phyloP scores from a whole-genome alignment of 2,797 vertebrate genomes.

The Sandelia bainsii region DNA sequence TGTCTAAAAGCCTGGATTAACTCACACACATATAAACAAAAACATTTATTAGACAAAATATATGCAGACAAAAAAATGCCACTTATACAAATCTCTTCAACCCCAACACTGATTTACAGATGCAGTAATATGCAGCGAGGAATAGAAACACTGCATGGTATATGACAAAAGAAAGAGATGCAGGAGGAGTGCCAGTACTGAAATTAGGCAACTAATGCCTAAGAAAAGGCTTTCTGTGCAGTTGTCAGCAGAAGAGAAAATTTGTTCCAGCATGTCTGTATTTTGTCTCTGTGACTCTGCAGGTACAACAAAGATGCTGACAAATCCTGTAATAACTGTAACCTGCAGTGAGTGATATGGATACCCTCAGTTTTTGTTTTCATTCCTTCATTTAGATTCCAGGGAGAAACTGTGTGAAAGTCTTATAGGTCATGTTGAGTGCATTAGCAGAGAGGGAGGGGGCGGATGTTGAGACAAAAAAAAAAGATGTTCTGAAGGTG shows the following conservation, averaged over 20 bases:
- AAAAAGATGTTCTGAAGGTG: constrained; percentile 59
- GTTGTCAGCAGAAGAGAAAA: constrained; percentile 50
- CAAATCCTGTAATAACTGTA: constrained; percentile 26
- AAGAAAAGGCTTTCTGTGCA: constrained; percentile 40
- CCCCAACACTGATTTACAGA: constrained; percentile 21
- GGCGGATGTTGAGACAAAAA: constrained; percentile 11
- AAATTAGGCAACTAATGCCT: constrained; percentile 41
- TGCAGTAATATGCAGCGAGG: constrained; percentile 3
- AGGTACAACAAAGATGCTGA: constrained; percentile 23
- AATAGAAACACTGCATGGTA: neutral
- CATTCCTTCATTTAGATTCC: constrained; percentile 25
- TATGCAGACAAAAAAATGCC: constrained; percentile 29
- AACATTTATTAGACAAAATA: constrained; percentile 28
- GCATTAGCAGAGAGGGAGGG: constrained; percentile 29
- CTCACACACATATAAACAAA: constrained; percentile 52
- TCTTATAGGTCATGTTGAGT: constrained; percentile 30
- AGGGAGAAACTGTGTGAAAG: constrained; percentile 22
- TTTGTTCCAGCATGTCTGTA: constrained; percentile 55
- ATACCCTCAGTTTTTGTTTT: constrained; percentile 16
- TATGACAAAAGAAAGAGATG: constrained; percentile 27
- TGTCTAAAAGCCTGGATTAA: constrained; percentile 71
- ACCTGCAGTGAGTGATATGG: constrained; percentile 42
- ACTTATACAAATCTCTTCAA: constrained; percentile 21
- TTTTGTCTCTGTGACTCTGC: constrained; percentile 36
- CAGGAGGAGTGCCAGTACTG: constrained; percentile 8